A percentile compares a stretch with the other conserved stretches of the same genome.
phyloP scores from a whole-genome alignment of 2,797 vertebrate species.

The Anabas testudineus region DNA sequence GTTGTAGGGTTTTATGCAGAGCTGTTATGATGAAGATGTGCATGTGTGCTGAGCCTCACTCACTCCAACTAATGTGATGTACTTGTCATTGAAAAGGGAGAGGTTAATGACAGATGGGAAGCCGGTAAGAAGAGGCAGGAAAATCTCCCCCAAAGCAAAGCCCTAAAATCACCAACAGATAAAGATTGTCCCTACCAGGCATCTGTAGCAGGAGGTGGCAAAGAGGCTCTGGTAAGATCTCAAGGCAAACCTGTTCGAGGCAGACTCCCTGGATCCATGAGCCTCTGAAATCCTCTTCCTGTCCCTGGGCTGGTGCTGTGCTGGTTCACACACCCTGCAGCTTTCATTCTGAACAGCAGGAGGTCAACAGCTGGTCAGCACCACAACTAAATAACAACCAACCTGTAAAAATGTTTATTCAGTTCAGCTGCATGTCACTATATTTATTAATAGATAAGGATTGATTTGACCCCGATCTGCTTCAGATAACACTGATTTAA shows the following conservation, averaged over 20 bases:
- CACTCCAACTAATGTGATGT: constrained; percentile 77
- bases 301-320: constrained; percentile 21
- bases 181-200: constrained; percentile 83
- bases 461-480: too few species aligned
- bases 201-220: constrained; percentile 82
- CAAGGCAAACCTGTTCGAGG: constrained; percentile 64
- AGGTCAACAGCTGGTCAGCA: background rate
- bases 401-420: too few species aligned
- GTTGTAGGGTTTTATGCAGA: background rate
- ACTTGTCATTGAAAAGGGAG: constrained; percentile 85
- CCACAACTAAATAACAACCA: too few species aligned
- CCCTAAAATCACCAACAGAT: constrained; percentile 81
- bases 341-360: background rate
- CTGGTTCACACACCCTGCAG: background rate
- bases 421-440: too few species aligned
- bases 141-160: constrained; percentile 82
- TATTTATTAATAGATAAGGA: too few species aligned
- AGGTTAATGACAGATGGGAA: constrained; percentile 82
- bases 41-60: constrained; percentile 57
- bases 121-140: constrained; percentile 82
- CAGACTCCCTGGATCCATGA: constrained; percentile 59
- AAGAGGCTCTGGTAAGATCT: constrained; percentile 83
- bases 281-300: constrained; percentile 62
- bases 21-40: constrained; percentile 42
- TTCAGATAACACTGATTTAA: too few species aligned